A percentile compares a stretch with the other conserved stretches of the same genome.
These are phyloP conservation scores for Eupithecia vulgata DNA, from an alignment of 2,888 invertebrate genomes.

Conservation along the genomic window DNA sequence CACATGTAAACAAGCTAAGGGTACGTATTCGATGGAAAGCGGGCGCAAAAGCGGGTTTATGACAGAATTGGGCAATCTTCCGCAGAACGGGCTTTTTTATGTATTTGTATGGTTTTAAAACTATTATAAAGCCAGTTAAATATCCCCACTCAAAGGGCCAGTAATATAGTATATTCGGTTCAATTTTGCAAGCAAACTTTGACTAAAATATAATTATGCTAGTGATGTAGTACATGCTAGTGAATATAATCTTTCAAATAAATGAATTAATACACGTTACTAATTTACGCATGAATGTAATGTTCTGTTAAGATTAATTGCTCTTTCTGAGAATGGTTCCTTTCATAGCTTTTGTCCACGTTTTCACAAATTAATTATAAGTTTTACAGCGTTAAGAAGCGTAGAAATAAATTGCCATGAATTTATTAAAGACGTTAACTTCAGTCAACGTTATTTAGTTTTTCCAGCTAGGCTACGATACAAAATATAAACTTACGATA, in stretches of 20 bases:
- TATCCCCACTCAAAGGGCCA: too few relatives aligned
- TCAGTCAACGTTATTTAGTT: not conserved
- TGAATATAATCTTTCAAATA: too few relatives aligned
- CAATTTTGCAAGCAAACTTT: not conserved
- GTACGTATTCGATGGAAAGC: too few relatives aligned
- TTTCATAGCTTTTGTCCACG: not conserved
- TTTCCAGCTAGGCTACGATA: not conserved
- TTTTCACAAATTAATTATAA: constrained; percentile 3
- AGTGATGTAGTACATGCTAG: too few relatives aligned
- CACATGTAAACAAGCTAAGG: too few relatives aligned
- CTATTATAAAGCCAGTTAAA: too few relatives aligned
- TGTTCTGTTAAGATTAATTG: not conserved
- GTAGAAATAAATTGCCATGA: not conserved
- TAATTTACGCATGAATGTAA: not conserved
- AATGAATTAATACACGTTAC: not conserved
- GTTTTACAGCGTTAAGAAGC: not conserved
- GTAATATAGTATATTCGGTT: not conserved
- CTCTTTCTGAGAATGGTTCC: not conserved
- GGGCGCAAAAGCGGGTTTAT: too few relatives aligned
- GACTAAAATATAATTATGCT: too few relatives aligned
- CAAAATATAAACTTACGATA: too few relatives aligned
- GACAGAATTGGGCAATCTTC: too few relatives aligned
- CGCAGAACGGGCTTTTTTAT: too few relatives aligned
- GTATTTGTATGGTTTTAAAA: too few relatives aligned
- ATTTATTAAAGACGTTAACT: not conserved